These are phyloP conservation scores for Ptychoptera albimana DNA, from an alignment of 2,888 invertebrate genomes.

Conservation along the genomic window DNA sequence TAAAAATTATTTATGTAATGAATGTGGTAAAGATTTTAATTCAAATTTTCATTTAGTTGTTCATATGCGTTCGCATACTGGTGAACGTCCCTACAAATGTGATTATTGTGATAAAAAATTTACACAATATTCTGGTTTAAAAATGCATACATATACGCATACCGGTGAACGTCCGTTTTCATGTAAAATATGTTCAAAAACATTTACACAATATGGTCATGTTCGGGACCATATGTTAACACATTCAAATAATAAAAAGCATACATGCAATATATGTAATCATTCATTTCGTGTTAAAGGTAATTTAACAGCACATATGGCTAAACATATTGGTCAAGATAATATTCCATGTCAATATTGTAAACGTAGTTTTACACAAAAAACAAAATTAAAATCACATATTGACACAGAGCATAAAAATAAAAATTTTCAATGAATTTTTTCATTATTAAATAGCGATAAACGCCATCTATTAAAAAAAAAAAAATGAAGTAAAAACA, in stretches of 20 bases:
- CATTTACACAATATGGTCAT: constrained; percentile 5
- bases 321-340: background rate
- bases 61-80: constrained; percentile 15
- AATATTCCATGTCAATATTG: background rate
- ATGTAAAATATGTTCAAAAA: constrained; percentile 2
- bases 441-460: too few relatives aligned
- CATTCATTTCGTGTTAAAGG: constrained; percentile 10
- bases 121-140: constrained; percentile 3
- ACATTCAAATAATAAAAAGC: background rate
- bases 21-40: constrained; percentile 21
- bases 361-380: background rate
- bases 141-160: constrained; percentile 4
- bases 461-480: too few relatives aligned
- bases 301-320: constrained; percentile 10
- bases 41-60: constrained; percentile 22
- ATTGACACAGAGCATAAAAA: too few relatives aligned
- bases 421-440: too few relatives aligned
- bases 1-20: constrained; percentile 14
- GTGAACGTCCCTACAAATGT: constrained; percentile 3
- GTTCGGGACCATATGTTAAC: constrained; percentile 2
- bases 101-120: constrained; percentile 3
- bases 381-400: background rate
- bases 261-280: constrained; percentile 9
- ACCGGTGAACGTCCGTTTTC: constrained; percentile 3
- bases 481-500: too few relatives aligned